Base-by-base conservation (phyloP, 2,888 invertebrate genomes). In the Lycocerus yunnanus region DNA sequence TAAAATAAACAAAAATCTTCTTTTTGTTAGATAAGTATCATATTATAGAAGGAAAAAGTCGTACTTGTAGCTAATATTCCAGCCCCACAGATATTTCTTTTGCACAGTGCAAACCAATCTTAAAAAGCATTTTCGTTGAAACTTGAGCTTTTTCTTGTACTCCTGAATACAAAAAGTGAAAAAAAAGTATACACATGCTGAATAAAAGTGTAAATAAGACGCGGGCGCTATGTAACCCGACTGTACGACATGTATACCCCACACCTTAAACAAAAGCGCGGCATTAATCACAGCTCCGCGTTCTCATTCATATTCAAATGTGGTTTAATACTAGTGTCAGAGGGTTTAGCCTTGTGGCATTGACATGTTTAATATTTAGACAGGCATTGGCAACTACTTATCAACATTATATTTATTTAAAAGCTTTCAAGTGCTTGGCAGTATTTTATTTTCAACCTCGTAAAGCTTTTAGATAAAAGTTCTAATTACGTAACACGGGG, bases 351-450 rank as follows among this genome's bases (percentile, higher is more conserved):
- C 77, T 69, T 77, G 78, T 80, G 79, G 80, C 81, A 81, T 80
- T 82, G 81, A 82, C 80, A 80, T 75, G 82, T 80, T 79, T 81
- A 81, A 82, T 83, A 82, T 83, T 83, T 83, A 80, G 83, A 83
- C 82, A 82, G 80, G 78, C 79, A 78, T 78, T 79, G 79, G 78
- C 80, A 77, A 80, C 77, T 77, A 81, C 80, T 82, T 81, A 81
- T 82, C 81, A 80, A 80, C 81, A 79, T 78, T 74, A 77, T 75
- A 79, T 80, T 81, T 81, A 82, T 80, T 81, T 77, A 75, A 79
- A 63, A 79, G 72, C 72, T 69, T 66, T 60, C 66, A 14, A 21
- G 27, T 27, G 69, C 18, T 18, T 69, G 61, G 68, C 61, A 65
- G 24, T 71, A 63, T 63, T 63, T 63, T 63, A 63, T 63, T 63